Percentiles rank a stretch among this genome's conserved stretches.
These are phyloP conservation scores for Diadema setosum DNA, from an alignment of 35 echinoderm and acorn worm species.

Conservation along the genomic window DNA sequence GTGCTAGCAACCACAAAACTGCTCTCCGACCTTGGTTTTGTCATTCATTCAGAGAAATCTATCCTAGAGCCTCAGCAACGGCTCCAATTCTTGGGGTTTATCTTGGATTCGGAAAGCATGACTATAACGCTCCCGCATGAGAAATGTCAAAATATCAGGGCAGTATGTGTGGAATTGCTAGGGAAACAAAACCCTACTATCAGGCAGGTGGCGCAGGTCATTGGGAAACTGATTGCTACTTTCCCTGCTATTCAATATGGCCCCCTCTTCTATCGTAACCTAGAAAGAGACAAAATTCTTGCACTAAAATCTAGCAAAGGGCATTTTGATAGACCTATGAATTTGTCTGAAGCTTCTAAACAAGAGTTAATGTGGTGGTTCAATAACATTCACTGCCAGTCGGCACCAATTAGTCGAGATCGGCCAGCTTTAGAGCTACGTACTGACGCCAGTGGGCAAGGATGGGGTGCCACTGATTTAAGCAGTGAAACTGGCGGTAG, in stretches of 20 bases:
- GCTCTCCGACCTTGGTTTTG: too few relatives aligned
- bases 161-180: too few relatives aligned
- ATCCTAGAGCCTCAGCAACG: too few relatives aligned
- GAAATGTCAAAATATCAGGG: too few relatives aligned
- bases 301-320: conserved; percentile 3
- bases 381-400: neutral
- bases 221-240: conserved; percentile 25
- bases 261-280: conserved; percentile 38
- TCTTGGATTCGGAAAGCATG: too few relatives aligned
- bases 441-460: conserved; percentile 29
- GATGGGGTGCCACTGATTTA: conserved; percentile 55
- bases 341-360: neutral
- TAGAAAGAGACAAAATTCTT: conserved; percentile 40
- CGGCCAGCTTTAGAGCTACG: neutral
- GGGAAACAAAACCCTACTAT: too few relatives aligned
- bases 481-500: neutral
- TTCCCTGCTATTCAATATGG: conserved; percentile 53
- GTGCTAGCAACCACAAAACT: too few relatives aligned
- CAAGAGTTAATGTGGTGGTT: conserved; percentile 43
- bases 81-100: too few relatives aligned
- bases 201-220: conserved; percentile 22
- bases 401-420: neutral
- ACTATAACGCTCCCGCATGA: too few relatives aligned
- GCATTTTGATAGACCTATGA: conserved; percentile 55
- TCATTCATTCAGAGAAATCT: too few relatives aligned